Conservation (phyloP, 2,888 invertebrate genomes). For the Boloria selene region DNA sequence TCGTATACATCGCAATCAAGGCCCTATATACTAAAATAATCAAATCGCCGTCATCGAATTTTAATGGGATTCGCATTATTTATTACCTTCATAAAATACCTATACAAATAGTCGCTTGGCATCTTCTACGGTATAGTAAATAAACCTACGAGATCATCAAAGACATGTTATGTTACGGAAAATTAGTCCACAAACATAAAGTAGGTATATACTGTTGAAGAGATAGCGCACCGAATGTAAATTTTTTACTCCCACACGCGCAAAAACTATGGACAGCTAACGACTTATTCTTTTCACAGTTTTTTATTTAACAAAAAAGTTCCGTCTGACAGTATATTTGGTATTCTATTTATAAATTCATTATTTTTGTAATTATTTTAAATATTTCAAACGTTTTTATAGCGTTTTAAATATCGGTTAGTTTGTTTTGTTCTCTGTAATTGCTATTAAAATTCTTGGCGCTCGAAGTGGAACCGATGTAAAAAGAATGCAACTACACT, state of each 20-base stretch:
- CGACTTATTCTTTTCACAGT: slow-evolving; percentile 16
- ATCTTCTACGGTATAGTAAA: slow-evolving; percentile 5
- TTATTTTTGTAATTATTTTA: slow-evolving; percentile 2
- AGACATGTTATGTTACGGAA: slow-evolving; percentile 8
- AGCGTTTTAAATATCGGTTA: neutral
- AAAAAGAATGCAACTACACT: neutral
- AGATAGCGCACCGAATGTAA: neutral
- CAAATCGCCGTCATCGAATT: too few relatives aligned
- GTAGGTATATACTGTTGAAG: neutral
- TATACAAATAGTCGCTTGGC: slow-evolving; percentile 3
- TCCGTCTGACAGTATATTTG: neutral
- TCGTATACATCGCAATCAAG: too few relatives aligned
- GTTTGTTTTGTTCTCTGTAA: neutral
- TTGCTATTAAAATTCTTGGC: slow-evolving; percentile 10
- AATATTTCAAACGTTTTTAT: slow-evolving; percentile 1
- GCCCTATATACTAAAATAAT: too few relatives aligned
- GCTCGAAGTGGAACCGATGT: neutral
- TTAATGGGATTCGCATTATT: neutral
- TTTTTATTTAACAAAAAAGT: slow-evolving; percentile 12
- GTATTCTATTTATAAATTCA: neutral
- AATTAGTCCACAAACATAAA: neutral
- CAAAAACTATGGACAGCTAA: slow-evolving; percentile 27
- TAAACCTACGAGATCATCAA: neutral
- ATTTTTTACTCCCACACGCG: slow-evolving; percentile 29
- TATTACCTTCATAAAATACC: neutral